Conservation (phyloP, 2,888 invertebrate species). For the Lepidocyrtoides sp. region DNA sequence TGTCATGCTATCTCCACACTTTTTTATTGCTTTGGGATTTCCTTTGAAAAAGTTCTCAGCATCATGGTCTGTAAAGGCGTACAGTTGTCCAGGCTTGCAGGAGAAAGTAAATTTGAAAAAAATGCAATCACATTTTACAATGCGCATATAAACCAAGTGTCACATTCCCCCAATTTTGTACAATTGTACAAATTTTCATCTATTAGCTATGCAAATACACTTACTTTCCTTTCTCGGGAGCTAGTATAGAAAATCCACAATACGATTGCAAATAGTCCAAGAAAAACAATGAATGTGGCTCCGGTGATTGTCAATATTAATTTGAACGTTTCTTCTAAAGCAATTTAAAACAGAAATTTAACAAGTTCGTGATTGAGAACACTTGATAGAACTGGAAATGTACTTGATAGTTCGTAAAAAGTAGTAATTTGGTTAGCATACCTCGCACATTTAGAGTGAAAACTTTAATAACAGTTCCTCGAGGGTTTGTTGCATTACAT, state of each 20-base stretch:
- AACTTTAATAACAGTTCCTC: conserved; percentile 75
- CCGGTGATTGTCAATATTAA: conserved; percentile 58
- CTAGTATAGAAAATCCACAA: conserved; percentile 73
- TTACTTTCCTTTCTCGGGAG: conserved; percentile 53
- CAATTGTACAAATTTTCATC: background rate
- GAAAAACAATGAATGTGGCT: conserved; percentile 41
- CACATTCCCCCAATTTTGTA: background rate
- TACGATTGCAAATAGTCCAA: conserved; percentile 64
- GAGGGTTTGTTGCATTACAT: conserved; percentile 81
- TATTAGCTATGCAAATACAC: background rate
- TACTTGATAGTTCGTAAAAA: no score
- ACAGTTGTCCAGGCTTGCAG: conserved; percentile 69
- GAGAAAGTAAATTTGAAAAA: background rate
- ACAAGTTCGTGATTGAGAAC: no score
- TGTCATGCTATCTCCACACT: conserved; percentile 73
- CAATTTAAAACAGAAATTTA: no score
- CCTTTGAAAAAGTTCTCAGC: conserved; percentile 80
- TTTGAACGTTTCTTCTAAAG: conserved; percentile 56
- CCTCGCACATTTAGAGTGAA: conserved; percentile 75
- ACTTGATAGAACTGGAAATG: no score
- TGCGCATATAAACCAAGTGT: no score
- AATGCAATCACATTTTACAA: no score
- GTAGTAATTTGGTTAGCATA: background rate
- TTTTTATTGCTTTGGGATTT: conserved; percentile 79
- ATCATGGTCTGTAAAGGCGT: conserved; percentile 71